These are phyloP conservation scores for Epicampocera succincta DNA, from an alignment of 2,888 invertebrate species.

Conservation along the genomic window DNA sequence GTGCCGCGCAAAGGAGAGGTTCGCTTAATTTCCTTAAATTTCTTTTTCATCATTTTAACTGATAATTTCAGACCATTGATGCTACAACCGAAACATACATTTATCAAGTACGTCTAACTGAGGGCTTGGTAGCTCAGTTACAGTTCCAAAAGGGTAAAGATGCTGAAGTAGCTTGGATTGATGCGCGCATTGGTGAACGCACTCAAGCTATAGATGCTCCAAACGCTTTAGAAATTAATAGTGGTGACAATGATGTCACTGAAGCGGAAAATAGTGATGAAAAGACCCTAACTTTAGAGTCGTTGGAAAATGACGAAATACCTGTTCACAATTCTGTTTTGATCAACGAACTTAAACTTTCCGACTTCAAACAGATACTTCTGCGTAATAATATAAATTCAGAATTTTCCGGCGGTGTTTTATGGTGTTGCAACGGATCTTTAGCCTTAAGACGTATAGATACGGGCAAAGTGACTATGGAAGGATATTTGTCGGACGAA, in stretches of 20 bases:
- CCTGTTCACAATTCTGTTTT: conserved; percentile 91
- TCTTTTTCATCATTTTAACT: not conserved
- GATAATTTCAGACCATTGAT: conserved; percentile 85
- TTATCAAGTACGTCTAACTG: conserved; percentile 96
- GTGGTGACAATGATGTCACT: conserved; percentile 55
- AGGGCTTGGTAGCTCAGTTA: conserved; percentile 93
- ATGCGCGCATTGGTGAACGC: conserved; percentile 87
- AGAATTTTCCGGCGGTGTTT: conserved; percentile 94
- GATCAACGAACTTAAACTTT: conserved; percentile 95
- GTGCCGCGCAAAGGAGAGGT: conserved; percentile 91
- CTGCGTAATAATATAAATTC: conserved; percentile 89
- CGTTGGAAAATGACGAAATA: conserved; percentile 83
- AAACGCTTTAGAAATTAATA: conserved; percentile 73
- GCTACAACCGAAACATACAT: conserved; percentile 99
- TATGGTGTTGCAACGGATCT: conserved; percentile 96
- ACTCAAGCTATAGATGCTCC: conserved; percentile 84
- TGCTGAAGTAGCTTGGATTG: conserved; percentile 98
- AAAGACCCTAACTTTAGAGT: conserved; percentile 87
- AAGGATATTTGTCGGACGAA: conserved; percentile 96
- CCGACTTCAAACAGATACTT: conserved; percentile 93
- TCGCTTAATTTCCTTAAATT: conserved; percentile 8
- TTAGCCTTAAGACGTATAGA: conserved; percentile 95
- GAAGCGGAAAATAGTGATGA: conserved; percentile 78
- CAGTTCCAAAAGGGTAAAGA: conserved; percentile 92
- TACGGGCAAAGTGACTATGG: conserved; percentile 94